Evolutionary conservation across 2,888 invertebrate genomes (phyloP).

Genomic region (Platerodrilus igneus): DNA sequence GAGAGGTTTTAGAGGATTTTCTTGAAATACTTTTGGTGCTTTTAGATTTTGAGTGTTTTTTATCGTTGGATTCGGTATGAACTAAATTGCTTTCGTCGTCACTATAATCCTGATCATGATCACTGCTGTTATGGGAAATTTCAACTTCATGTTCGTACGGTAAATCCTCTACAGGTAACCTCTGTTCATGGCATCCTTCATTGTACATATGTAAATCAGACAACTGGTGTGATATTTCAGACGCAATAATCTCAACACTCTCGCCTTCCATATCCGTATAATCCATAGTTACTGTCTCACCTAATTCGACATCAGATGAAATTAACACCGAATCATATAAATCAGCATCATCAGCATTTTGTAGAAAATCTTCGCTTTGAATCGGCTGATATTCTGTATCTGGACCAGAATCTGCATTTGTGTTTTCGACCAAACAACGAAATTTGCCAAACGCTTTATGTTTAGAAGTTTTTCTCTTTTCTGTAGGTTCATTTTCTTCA

Average conservation of each 20-base stretch:
- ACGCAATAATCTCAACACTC: conserved; percentile 23
- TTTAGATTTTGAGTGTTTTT: conserved; percentile 7
- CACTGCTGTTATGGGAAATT: too few relatives aligned
- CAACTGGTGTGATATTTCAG: too few relatives aligned
- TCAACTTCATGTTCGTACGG: too few relatives aligned
- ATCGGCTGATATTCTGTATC: conserved; percentile 22
- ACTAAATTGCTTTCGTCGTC: background rate
- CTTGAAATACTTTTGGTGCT: background rate
- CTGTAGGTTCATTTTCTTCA: conserved; percentile 7
- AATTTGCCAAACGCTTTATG: conserved; percentile 59
- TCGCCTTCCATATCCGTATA: conserved; percentile 6
- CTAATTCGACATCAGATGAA: too few relatives aligned
- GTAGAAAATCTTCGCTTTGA: too few relatives aligned
- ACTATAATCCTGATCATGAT: too few relatives aligned
- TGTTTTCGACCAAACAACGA: conserved; percentile 43
- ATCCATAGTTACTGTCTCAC: conserved; percentile 7
- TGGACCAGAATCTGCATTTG: conserved; percentile 9
- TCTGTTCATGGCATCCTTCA: too few relatives aligned
- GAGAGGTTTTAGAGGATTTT: conserved; percentile 14
- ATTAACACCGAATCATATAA: too few relatives aligned
- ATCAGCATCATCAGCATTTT: too few relatives aligned
- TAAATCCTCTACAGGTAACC: too few relatives aligned
- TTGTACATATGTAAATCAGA: too few relatives aligned
- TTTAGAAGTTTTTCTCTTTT: conserved; percentile 8
- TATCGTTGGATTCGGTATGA: conserved; percentile 3